phyloP scores from a whole-genome alignment of 2,797 vertebrate species.

The Cheirogaleus major region DNA sequence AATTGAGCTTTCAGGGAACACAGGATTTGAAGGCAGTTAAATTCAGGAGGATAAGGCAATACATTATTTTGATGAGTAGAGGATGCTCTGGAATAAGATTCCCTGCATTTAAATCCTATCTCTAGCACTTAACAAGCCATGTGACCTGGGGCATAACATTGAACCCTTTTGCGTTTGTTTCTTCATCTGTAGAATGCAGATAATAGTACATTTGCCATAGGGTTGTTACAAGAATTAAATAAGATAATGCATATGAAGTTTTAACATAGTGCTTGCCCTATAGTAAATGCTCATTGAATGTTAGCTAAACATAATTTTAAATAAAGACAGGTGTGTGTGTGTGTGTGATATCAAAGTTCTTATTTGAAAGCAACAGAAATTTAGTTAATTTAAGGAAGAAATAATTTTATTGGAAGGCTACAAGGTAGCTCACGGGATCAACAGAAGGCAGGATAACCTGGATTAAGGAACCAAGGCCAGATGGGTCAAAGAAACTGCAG shows the following conservation, averaged over 20 bases:
- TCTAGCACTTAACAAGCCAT: not conserved
- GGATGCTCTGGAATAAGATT: not conserved
- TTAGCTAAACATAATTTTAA: not conserved
- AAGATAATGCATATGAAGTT: not conserved
- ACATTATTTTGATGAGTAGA: not conserved
- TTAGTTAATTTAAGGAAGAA: not conserved
- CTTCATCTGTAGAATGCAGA: not conserved
- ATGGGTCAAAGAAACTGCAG: not conserved
- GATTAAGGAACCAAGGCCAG: not conserved
- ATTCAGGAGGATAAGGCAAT: not conserved
- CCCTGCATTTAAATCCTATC: not conserved
- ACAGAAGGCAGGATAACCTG: not conserved
- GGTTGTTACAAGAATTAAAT: not conserved
- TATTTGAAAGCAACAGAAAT: not conserved
- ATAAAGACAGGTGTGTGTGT: not conserved
- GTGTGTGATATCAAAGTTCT: not conserved
- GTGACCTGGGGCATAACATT: not conserved
- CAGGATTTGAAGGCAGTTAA: not conserved
- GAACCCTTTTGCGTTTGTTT: not conserved
- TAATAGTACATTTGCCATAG: not conserved
- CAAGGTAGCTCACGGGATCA: not conserved
- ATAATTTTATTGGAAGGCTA: not conserved
- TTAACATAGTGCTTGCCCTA: not conserved
- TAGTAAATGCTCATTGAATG: not conserved
- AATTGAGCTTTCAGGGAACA: not conserved